These are phyloP conservation scores for Mungos mungo DNA, from an alignment of 2,113 vertebrate species.

Conservation along the genomic window DNA sequence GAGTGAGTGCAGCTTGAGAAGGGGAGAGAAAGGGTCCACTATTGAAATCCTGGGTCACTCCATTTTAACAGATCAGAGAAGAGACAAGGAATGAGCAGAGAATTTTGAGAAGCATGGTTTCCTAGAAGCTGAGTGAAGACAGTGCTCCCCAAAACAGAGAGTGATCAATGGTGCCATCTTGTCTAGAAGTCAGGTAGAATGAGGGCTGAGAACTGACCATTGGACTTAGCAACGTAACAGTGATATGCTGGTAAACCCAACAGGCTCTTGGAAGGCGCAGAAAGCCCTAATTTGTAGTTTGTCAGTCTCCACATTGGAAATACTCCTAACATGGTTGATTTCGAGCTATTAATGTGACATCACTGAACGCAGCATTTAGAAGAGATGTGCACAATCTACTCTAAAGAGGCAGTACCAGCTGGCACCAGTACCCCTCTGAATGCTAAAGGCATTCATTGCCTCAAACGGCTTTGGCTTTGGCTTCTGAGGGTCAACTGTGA, in stretches of 20 bases:
- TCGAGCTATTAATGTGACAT: neutral
- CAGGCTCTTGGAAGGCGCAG: neutral
- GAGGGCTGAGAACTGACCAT: neutral
- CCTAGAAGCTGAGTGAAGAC: neutral
- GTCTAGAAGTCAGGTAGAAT: neutral
- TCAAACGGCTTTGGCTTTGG: neutral
- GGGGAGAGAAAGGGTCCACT: neutral
- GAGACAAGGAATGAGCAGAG: neutral
- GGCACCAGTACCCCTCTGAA: neutral
- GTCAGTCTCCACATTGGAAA: neutral
- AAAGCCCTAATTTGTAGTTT: neutral
- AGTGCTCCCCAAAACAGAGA: neutral
- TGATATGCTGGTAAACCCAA: neutral
- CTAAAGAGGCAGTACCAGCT: neutral
- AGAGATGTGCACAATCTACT: neutral
- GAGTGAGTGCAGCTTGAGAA: neutral
- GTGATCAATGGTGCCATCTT: neutral
- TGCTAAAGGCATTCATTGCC: neutral
- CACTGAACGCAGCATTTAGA: neutral
- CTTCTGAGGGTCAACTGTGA: neutral
- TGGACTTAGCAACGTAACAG: neutral
- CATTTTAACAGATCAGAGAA: neutral
- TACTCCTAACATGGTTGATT: neutral
- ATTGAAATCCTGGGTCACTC: neutral
- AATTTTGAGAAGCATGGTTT: neutral